A percentile compares a stretch with the other conserved stretches of the same genome.
phyloP scores from a whole-genome alignment of 2,113 vertebrate genomes.

The Mungos mungo region DNA sequence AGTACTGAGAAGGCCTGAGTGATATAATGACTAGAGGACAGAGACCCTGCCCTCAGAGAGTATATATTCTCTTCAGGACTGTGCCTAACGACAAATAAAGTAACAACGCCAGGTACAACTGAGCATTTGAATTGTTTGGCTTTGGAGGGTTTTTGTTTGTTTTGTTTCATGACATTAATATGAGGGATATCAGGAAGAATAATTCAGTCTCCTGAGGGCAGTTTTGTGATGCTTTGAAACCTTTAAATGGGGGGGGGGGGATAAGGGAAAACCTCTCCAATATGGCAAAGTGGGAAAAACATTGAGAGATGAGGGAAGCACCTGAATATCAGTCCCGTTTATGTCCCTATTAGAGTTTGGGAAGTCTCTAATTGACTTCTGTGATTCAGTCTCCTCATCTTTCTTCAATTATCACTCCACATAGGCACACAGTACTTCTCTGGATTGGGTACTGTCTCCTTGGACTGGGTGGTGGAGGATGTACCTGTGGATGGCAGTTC shows the following conservation, averaged over 20 bases:
- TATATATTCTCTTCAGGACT: background rate
- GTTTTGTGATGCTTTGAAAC: background rate
- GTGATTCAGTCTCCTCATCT: background rate
- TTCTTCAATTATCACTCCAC: background rate
- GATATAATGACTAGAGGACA: background rate
- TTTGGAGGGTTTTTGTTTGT: background rate
- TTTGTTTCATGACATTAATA: background rate
- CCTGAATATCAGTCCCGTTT: too few relatives aligned
- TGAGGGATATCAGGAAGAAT: background rate
- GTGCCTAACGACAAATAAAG: background rate
- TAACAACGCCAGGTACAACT: background rate
- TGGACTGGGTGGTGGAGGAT: background rate
- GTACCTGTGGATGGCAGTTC: background rate
- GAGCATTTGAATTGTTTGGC: background rate
- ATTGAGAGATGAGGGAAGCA: background rate
- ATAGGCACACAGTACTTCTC: background rate
- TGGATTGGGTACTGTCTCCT: background rate
- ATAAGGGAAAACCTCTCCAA: background rate
- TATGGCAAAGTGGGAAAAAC: background rate
- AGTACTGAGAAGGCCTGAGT: background rate
- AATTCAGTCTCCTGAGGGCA: background rate
- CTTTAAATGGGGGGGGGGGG: accelerated
- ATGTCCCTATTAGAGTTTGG: background rate
- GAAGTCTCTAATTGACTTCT: background rate
- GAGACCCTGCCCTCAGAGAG: background rate